Percentiles rank a stretch among this genome's conserved stretches.
phyloP scores from a whole-genome alignment of 2,797 vertebrate species.

The Myotis pilosus region DNA sequence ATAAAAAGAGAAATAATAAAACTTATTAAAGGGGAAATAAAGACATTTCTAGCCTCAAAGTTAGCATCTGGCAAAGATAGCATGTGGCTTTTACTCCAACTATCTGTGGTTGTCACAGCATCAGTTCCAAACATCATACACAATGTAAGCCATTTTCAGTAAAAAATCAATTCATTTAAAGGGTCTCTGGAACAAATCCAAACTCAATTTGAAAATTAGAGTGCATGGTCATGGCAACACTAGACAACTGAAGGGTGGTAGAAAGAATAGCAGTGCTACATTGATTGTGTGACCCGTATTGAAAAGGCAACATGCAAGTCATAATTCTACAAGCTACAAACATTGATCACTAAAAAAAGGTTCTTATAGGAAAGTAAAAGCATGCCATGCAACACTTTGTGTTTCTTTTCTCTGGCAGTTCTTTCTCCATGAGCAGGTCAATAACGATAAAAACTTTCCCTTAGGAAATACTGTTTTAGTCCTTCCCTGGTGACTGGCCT shows the following conservation, averaged over 20 bases:
- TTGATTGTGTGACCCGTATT: conserved; percentile 76
- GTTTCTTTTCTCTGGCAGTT: conserved; percentile 67
- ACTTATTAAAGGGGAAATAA: background rate
- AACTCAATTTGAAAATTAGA: conserved; percentile 81
- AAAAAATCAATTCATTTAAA: conserved; percentile 81
- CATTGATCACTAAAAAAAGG: conserved; percentile 72
- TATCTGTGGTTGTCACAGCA: conserved; percentile 50
- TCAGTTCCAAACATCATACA: conserved; percentile 57
- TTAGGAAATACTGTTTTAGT: conserved; percentile 36
- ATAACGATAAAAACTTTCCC: conserved; percentile 69
- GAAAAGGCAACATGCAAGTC: conserved; percentile 79
- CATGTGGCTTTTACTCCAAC: background rate
- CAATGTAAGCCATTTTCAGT: conserved; percentile 71
- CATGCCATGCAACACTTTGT: conserved; percentile 43
- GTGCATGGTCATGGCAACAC: conserved; percentile 53
- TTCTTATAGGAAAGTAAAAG: conserved; percentile 77
- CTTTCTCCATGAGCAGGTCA: conserved; percentile 71
- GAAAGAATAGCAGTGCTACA: conserved; percentile 64
- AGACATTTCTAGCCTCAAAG: background rate
- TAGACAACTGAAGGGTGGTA: conserved; percentile 65
- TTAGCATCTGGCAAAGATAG: background rate
- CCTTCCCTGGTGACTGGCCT: conserved; percentile 17
- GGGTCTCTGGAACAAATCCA: conserved; percentile 71
- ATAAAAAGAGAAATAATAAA: background rate
- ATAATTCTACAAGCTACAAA: conserved; percentile 75